Base-by-base conservation (phyloP, 2,113 vertebrate genomes). In the Protobothrops flavoviridis region DNA sequence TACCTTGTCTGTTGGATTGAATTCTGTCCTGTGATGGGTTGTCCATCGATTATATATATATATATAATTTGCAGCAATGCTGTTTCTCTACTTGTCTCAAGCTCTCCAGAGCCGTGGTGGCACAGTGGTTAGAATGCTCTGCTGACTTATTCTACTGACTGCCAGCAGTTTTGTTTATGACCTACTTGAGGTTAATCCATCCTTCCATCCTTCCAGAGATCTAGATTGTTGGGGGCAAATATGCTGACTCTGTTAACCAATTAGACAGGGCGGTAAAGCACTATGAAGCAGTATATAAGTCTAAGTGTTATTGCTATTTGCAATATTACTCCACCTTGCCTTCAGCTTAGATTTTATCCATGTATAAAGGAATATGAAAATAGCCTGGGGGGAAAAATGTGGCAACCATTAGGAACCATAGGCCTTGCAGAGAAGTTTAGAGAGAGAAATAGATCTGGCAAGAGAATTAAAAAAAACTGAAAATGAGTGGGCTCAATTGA, bases 401-500 rank as follows among this genome's bases (percentile, higher is more conserved):
- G 56, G 20, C 56, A 57, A 57, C 20, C 56, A 57, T 57, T 57
- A 21, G 20, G 56, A 4, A 20, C 4, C 1, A 45, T 23, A 39
- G 26, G 26, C 26, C 61, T 64, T n/a, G 13, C 24, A 85, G 33
- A 50, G 87, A 88, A 85, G 92, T 92, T 81, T 91, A 92, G 59
- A 94, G 17, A 59, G 17, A 59, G 93, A 92, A 92, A 43, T 23
- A 92, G 92, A 15, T 0, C 90, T 88, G 93, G 85, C 86, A 85
- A 90, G n/a, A 0, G 0, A 57, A 74, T 39, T 91, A 81, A 26
- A 92, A 61, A 74, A 94, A 90, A 91, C 7, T 94, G 92, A 89
- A 59, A 45, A 91, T 10, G 61, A 93, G 69, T 94, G 87, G 87
- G 89, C 94, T 93, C 90, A 86, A 89, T 93, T 59, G 89, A 61